Evolutionary conservation across 37 sponge, comb jelly and placozoan genomes (phyloP).

Genomic region (Beroe forskalii): DNA sequence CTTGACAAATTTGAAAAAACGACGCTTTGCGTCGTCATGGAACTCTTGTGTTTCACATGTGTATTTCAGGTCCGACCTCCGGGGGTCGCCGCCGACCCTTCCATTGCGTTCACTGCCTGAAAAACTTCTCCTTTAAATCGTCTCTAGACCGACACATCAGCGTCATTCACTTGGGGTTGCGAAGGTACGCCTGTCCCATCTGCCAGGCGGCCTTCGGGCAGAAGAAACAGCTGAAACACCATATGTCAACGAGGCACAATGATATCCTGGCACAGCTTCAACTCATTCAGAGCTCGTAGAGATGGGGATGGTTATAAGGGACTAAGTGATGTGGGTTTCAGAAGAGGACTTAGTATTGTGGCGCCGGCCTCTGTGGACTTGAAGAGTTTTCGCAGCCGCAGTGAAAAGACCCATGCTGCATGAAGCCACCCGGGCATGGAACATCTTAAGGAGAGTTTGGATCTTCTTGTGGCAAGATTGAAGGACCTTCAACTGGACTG

Average conservation of each 20-base stretch:
- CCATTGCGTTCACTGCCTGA: constrained; percentile 59
- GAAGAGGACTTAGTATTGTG: too few species aligned
- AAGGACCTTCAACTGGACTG: too few species aligned
- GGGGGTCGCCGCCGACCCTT: constrained; percentile 44
- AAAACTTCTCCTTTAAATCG: constrained; percentile 47
- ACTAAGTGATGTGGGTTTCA: too few species aligned
- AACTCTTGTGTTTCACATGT: neutral
- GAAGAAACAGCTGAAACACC: constrained; percentile 63
- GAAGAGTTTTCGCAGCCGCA: too few species aligned
- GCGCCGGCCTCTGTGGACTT: too few species aligned
- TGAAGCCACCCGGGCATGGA: too few species aligned
- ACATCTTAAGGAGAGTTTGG: too few species aligned
- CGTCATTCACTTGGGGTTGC: constrained; percentile 56
- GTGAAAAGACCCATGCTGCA: too few species aligned
- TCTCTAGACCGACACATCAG: constrained; percentile 60
- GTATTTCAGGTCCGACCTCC: constrained; percentile 22
- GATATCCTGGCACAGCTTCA: constrained; percentile 44
- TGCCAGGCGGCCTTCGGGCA: constrained; percentile 54
- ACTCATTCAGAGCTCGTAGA: constrained; percentile 19
- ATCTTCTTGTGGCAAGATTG: too few species aligned
- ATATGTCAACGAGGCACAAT: constrained; percentile 52
- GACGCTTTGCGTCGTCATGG: too few species aligned
- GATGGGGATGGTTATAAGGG: too few species aligned
- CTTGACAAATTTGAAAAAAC: too few species aligned
- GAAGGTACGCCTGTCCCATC: constrained; percentile 7